These are phyloP conservation scores for Bos javanicus DNA, from an alignment of 2,113 vertebrate genomes.

Conservation along the genomic window DNA sequence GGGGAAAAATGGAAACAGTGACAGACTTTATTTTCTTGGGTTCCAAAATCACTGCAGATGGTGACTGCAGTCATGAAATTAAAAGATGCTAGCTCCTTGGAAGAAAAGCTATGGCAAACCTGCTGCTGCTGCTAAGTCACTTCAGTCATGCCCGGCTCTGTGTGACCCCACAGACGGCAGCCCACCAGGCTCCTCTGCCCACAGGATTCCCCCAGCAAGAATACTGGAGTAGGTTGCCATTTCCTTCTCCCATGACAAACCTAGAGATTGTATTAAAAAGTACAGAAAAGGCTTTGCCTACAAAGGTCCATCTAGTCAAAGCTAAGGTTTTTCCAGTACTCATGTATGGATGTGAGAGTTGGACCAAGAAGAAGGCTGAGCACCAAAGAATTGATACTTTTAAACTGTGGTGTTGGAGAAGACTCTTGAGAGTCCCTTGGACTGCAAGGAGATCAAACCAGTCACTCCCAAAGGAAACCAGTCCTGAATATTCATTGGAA, in stretches of 20 bases:
- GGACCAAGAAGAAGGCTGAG: not conserved
- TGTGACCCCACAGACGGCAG: not conserved
- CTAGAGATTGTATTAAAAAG: not conserved
- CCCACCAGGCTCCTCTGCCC: not conserved
- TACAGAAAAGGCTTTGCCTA: not conserved
- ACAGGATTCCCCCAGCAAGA: not conserved
- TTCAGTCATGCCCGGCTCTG: accelerated
- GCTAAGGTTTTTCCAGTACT: not conserved
- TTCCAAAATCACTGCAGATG: not conserved
- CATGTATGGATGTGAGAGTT: not conserved
- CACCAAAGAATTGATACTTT: not conserved
- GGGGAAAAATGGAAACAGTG: not conserved
- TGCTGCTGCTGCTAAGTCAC: not conserved
- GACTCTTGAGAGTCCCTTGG: not conserved
- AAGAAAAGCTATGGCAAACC: not conserved
- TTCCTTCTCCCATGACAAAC: not conserved
- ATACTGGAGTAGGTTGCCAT: not conserved
- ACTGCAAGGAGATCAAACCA: not conserved
- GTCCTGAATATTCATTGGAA: not conserved
- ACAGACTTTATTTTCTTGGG: not conserved
- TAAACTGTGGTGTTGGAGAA: not conserved
- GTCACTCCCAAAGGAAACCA: not conserved
- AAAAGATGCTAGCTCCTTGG: not conserved
- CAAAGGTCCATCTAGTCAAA: not conserved
- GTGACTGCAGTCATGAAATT: not conserved